phyloP scores from a whole-genome alignment of 1,140 invertebrate species.

The Temnothorax longispinosus region DNA sequence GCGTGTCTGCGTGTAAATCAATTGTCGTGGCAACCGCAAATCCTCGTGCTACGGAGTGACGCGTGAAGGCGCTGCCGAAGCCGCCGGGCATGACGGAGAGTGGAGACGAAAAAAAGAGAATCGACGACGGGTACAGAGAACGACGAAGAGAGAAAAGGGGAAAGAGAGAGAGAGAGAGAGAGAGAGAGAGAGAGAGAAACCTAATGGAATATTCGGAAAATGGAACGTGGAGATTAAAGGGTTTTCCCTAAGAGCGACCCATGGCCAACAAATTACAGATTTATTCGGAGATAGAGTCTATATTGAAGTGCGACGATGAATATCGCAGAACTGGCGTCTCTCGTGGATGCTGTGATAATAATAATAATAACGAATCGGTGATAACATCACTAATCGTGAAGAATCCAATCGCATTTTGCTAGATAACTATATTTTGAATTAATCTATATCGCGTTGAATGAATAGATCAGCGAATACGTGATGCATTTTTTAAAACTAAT shows the following conservation, averaged over 20 bases:
- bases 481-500: background rate
- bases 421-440: conserved; percentile 1
- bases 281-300: conserved; percentile 35
- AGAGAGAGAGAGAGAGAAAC: background rate
- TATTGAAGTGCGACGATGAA: conserved; percentile 21
- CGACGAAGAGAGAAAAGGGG: conserved; percentile 21
- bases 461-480: background rate
- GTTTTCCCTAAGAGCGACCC: conserved; percentile 33
- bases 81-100: conserved; percentile 63
- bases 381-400: background rate
- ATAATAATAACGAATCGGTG: conserved; percentile 28
- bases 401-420: background rate
- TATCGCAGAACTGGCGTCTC: background rate
- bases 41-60: conserved; percentile 77
- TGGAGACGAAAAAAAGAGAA: conserved; percentile 55
- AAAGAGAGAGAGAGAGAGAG: background rate
- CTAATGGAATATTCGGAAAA: conserved; percentile 69
- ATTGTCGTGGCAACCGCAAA: conserved; percentile 82
- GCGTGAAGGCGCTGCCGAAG: conserved; percentile 77
- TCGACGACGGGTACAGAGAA: conserved; percentile 26
- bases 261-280: conserved; percentile 57
- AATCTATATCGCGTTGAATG: background rate
- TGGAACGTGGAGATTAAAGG: conserved; percentile 56
- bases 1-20: conserved; percentile 79
- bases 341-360: background rate